Base-by-base conservation (phyloP, 2,113 vertebrate species). In the Peromyscus leucopus region DNA sequence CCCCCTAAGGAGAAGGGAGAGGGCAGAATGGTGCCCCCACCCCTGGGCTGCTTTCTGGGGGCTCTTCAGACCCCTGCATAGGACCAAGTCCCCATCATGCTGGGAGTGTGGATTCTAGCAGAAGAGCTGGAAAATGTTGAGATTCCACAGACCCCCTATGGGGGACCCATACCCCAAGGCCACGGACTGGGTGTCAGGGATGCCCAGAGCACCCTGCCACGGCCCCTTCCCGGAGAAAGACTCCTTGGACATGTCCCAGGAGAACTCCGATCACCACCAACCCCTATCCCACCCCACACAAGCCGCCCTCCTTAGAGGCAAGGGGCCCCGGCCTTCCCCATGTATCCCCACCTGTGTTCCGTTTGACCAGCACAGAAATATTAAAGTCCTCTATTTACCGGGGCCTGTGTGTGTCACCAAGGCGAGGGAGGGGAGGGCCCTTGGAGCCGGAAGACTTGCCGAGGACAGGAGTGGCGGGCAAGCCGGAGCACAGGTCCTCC, bases 291-390 rank as follows among this genome's bases (percentile, higher is more conserved):
- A 42, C 97, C 87, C 89, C 69, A 96, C 94, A 96, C 96, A 94
- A 95, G 88, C 79, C 87, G 71, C 94, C 97, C 76, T 93, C 80
- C 92, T 46, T 46, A 95, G 93, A 96, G 95, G 96, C 92, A 83
- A 89, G 96, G 91, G 96, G 31, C 88, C 39, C 65, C 46, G 0
- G 42, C 84, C 95, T 96, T 87, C 74, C 96, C 96, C 46, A 0
- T 96, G 96, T 98, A 91, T 28, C 93, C 97, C 96, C 93, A 97
- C 98, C 97, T 95, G 98, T 98, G 98, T 97, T 97, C 93, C 91
- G 21, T 97, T 93, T 95, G 97, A 98, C 97, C 97, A 97, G 98
- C 97, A 97, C 98, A 98, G 97, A 98, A 98, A 97, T 97, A 98
- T 98, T 98, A 98, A 98, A 98, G 51, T 97, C 97, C 98, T 98